phyloP scores from a whole-genome alignment of 2,888 invertebrate genomes.

The Drosophila setosimentum region DNA sequence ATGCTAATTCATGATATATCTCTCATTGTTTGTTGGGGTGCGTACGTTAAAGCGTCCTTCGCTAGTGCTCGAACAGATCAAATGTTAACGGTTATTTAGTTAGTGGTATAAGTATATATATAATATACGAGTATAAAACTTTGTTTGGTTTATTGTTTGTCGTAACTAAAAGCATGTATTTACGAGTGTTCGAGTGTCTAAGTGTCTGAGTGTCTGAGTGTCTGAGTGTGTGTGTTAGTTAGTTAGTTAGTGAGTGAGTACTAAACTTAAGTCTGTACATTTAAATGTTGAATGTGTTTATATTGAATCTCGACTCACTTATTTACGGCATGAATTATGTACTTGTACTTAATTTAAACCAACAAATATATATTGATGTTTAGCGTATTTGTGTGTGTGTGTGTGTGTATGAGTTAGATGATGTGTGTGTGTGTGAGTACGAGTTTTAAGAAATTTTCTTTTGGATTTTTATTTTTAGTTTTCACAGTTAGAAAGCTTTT shows the following conservation, averaged over 20 bases:
- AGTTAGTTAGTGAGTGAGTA: constrained; percentile 6
- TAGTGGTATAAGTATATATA: constrained; percentile 61
- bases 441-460: constrained; percentile 25
- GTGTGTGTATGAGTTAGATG: constrained; percentile 13
- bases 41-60: constrained; percentile 73
- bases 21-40: constrained; percentile 65
- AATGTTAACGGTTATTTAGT: constrained; percentile 79
- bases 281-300: constrained; percentile 6
- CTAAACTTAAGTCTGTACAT: constrained; percentile 62
- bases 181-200: constrained; percentile 30
- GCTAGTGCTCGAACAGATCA: constrained; percentile 83
- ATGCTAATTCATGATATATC: constrained; percentile 30
- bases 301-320: constrained; percentile 27
- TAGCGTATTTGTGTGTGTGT: constrained; percentile 3
- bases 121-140: constrained; percentile 65
- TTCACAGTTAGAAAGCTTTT: constrained; percentile 74
- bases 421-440: constrained; percentile 26
- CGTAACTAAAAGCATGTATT: constrained; percentile 52
- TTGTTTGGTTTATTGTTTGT: constrained; percentile 31
- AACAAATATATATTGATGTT: constrained; percentile 34
- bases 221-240: constrained; percentile 16
- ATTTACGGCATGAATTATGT: constrained; percentile 34
- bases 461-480: constrained; percentile 44
- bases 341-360: constrained; percentile 35
- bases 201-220: constrained; percentile 29